Evolutionary conservation across 2,888 invertebrate genomes (phyloP).

Genomic region (Malthinus flaveolus): DNA sequence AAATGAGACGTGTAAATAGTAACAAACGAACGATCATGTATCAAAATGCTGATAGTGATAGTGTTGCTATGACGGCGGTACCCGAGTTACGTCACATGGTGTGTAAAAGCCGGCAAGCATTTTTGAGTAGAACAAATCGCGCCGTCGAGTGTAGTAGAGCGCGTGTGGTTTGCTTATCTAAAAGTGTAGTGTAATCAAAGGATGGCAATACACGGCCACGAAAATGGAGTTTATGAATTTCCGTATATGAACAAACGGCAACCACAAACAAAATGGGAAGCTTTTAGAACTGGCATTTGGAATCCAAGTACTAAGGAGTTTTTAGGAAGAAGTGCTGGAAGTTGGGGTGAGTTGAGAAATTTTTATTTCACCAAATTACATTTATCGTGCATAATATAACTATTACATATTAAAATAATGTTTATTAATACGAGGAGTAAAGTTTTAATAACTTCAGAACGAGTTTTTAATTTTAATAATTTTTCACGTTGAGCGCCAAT

Average conservation of each 20-base stretch:
- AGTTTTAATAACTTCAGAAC: no score
- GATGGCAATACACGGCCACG: conserved; percentile 22
- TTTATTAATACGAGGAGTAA: not conserved
- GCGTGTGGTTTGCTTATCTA: conserved; percentile 8
- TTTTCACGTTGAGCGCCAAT: no score
- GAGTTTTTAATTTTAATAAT: no score
- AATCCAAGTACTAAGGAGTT: conserved; percentile 42
- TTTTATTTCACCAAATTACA: not conserved
- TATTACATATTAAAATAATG: not conserved
- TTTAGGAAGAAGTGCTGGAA: conserved; percentile 46
- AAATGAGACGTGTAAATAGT: conserved; percentile 12
- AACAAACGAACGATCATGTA: conserved; percentile 1
- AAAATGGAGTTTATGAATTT: conserved; percentile 29
- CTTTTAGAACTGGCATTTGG: conserved; percentile 33
- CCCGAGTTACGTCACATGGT: conserved; percentile 16
- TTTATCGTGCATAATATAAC: not conserved
- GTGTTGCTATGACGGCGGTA: conserved; percentile 15
- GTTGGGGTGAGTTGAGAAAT: conserved; percentile 43
- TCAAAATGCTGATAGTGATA: conserved; percentile 20
- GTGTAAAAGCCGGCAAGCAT: conserved; percentile 9
- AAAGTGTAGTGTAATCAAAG: conserved; percentile 8
- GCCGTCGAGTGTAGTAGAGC: conserved; percentile 12
- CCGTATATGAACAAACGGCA: conserved; percentile 19
- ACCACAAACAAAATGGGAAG: conserved; percentile 20
- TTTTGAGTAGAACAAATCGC: conserved; percentile 17